phyloP scores from a whole-genome alignment of 2,113 vertebrate species.

The Pao palembangensis region DNA sequence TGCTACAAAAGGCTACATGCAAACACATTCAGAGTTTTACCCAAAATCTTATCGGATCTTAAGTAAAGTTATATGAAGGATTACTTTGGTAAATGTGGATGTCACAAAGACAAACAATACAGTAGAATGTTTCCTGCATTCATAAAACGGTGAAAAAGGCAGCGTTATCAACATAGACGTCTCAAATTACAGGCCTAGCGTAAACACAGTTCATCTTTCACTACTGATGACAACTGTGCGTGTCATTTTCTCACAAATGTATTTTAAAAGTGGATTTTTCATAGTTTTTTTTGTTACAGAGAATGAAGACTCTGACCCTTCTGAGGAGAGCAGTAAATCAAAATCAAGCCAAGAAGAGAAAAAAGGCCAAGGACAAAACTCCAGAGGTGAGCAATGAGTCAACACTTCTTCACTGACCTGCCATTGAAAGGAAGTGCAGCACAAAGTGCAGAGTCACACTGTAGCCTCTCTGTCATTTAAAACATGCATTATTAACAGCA shows the following conservation, averaged over 20 bases:
- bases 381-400: constrained; percentile 64
- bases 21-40: too few species aligned
- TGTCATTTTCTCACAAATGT: neutral
- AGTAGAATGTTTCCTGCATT: too few species aligned
- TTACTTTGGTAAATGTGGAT: too few species aligned
- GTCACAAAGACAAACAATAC: too few species aligned
- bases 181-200: too few species aligned
- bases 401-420: constrained; percentile 1
- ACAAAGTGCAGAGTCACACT: neutral
- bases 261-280: constrained; percentile 2
- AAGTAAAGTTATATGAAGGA: too few species aligned
- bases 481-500: neutral
- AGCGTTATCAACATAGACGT: too few species aligned
- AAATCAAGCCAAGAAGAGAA: constrained; percentile 84
- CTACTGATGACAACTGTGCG: neutral
- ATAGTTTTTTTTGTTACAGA: constrained; percentile 74
- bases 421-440: neutral
- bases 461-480: neutral
- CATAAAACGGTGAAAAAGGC: too few species aligned
- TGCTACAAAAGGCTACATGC: too few species aligned
- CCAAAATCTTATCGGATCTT: too few species aligned
- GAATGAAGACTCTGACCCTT: constrained; percentile 82
- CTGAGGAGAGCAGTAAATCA: constrained; percentile 84
- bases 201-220: too few species aligned
- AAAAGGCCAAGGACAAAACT: constrained; percentile 61